Evolutionary conservation across 2,888 invertebrate species (phyloP).

Genomic region (Gibbula magus): DNA sequence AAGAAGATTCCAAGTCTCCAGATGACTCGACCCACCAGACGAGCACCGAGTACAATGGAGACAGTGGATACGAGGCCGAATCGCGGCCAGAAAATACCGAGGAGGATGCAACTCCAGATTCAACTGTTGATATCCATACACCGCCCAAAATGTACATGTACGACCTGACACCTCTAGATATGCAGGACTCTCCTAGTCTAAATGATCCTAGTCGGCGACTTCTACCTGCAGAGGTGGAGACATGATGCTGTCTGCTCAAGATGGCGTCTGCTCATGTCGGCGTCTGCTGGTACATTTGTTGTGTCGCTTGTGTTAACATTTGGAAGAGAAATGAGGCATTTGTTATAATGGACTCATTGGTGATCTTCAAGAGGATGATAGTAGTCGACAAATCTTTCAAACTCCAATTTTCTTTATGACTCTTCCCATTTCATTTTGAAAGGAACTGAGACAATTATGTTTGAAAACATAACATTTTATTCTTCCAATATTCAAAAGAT

Average conservation of each 20-base stretch:
- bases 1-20: slow-evolving; percentile 30
- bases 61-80: slow-evolving; percentile 69
- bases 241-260: background rate
- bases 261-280: background rate
- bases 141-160: slow-evolving; percentile 30
- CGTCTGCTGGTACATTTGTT: background rate
- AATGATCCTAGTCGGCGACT: slow-evolving; percentile 28
- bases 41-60: slow-evolving; percentile 58
- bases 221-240: slow-evolving; percentile 1
- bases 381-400: too few species aligned
- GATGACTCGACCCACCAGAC: slow-evolving; percentile 34
- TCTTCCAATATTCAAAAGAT: too few species aligned
- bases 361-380: too few species aligned
- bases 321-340: background rate
- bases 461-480: too few species aligned
- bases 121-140: slow-evolving; percentile 40
- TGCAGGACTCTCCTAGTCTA: slow-evolving; percentile 29
- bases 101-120: slow-evolving; percentile 46
- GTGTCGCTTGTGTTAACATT: background rate
- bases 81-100: slow-evolving; percentile 54
- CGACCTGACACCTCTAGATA: slow-evolving; percentile 27
- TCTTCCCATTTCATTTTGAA: too few species aligned
- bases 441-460: too few species aligned
- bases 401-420: too few species aligned
- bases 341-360: too few species aligned